Conservation (phyloP, 1,140 invertebrate genomes). For the Eriocheir sinensis region DNA sequence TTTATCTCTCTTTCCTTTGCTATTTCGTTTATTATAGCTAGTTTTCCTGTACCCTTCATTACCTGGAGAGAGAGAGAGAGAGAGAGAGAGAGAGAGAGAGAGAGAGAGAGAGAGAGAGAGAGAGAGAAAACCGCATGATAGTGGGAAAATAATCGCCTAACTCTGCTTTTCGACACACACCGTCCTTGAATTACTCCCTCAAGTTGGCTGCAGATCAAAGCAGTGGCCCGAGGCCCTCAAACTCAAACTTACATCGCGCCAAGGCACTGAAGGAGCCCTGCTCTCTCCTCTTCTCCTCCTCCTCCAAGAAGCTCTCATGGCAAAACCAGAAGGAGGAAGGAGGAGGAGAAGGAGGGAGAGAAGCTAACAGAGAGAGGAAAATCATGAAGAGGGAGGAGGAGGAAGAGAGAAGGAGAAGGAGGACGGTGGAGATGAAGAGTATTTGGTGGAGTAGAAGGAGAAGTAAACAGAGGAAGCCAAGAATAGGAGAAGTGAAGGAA, state of each 20-base stretch:
- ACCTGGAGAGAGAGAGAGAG: background rate
- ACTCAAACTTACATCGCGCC: background rate
- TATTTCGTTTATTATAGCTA: too few relatives aligned
- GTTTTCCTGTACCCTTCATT: too few relatives aligned
- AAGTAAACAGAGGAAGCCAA: conserved; percentile 5
- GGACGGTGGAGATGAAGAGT: background rate
- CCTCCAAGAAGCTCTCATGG: too few relatives aligned
- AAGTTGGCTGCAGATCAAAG: conserved; percentile 12
- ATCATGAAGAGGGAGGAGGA: background rate
- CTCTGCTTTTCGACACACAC: background rate
- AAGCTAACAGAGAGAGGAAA: conserved; percentile 24
- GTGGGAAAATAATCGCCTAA: background rate
- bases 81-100: conserved; percentile 4
- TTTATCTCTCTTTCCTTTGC: too few relatives aligned
- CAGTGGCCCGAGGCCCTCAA: background rate
- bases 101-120: background rate
- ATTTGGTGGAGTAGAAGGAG: conserved; percentile 11
- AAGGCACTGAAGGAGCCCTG: conserved; percentile 1
- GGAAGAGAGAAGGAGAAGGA: background rate
- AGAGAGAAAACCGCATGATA: background rate
- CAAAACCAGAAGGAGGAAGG: background rate
- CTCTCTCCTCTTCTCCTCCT: background rate
- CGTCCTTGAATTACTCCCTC: conserved; percentile 1
- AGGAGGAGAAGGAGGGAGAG: too few relatives aligned
- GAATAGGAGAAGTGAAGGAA: conserved; percentile 13